A percentile compares a stretch with the other conserved stretches of the same genome.
phyloP scores from a whole-genome alignment of 2,888 invertebrate species.

The Ectropis crepuscularia region DNA sequence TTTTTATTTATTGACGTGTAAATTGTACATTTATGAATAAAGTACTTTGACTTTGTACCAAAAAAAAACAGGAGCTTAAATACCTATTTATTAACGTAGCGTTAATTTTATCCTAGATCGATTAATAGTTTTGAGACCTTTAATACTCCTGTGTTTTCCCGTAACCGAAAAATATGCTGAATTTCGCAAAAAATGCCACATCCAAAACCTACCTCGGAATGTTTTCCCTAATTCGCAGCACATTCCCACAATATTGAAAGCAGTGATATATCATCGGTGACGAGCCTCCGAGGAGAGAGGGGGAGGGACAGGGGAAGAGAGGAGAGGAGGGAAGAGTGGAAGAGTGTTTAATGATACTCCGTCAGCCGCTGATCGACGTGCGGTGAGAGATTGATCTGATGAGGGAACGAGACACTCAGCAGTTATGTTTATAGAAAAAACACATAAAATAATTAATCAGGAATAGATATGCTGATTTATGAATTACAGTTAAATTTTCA shows the following conservation, averaged over 20 bases:
- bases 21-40: no score
- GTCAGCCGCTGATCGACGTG: constrained; percentile 36
- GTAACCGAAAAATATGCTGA: neutral
- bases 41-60: no score
- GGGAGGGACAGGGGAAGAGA: neutral
- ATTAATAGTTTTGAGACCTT: no score
- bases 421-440: neutral
- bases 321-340: neutral
- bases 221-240: constrained; percentile 5
- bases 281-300: constrained; percentile 17
- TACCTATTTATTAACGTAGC: no score
- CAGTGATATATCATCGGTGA: constrained; percentile 39
- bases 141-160: no score
- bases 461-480: no score
- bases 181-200: constrained; percentile 14
- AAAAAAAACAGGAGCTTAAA: no score
- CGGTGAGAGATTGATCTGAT: constrained; percentile 39
- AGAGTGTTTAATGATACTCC: constrained; percentile 38
- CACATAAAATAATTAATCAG: no score
- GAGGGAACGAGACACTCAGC: constrained; percentile 1
- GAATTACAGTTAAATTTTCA: no score
- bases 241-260: constrained; percentile 34
- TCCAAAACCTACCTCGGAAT: constrained; percentile 10
- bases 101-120: no score
- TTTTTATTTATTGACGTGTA: no score